A percentile compares a stretch with the other conserved stretches of the same genome.
Conservation (phyloP, 2,888 invertebrate species). For the Noctua comes region DNA sequence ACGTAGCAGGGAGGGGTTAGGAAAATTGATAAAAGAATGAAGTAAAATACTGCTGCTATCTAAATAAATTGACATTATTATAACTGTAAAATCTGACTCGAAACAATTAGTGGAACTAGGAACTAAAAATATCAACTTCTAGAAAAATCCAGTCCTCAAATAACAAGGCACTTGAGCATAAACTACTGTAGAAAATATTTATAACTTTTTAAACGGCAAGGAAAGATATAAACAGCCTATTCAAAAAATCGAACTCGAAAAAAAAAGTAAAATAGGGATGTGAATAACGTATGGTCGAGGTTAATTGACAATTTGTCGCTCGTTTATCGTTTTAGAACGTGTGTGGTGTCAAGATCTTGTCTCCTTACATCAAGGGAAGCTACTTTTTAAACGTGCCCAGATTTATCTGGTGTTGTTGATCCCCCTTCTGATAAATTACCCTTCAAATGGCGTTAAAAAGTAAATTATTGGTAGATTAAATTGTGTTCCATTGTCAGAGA, state of each 20-base stretch:
- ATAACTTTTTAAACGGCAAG: constrained; percentile 27
- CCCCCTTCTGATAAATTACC: constrained; percentile 74
- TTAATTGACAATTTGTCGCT: constrained; percentile 85
- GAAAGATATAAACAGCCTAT: constrained; percentile 46
- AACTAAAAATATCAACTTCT: not conserved
- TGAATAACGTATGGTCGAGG: constrained; percentile 75
- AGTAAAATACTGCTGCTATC: not conserved
- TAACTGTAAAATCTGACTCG: not conserved
- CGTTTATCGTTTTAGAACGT: constrained; percentile 68
- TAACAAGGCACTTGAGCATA: not conserved
- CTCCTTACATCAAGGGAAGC: constrained; percentile 79
- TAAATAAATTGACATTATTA: not conserved
- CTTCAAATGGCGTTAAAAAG: constrained; percentile 66
- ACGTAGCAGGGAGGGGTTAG: constrained; percentile 33
- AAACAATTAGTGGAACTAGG: not conserved
- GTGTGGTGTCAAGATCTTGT: constrained; percentile 79
- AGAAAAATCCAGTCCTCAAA: not conserved
- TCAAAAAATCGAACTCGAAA: constrained; percentile 46
- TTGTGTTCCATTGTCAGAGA: constrained; percentile 55
- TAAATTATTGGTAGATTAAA: constrained; percentile 63
- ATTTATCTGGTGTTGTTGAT: constrained; percentile 80
- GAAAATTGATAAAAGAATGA: not conserved
- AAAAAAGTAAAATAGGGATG: constrained; percentile 52
- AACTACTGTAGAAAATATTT: constrained; percentile 7
- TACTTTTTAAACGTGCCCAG: constrained; percentile 77